Conservation (phyloP, 2,888 invertebrate species). For the Thera britannica region DNA sequence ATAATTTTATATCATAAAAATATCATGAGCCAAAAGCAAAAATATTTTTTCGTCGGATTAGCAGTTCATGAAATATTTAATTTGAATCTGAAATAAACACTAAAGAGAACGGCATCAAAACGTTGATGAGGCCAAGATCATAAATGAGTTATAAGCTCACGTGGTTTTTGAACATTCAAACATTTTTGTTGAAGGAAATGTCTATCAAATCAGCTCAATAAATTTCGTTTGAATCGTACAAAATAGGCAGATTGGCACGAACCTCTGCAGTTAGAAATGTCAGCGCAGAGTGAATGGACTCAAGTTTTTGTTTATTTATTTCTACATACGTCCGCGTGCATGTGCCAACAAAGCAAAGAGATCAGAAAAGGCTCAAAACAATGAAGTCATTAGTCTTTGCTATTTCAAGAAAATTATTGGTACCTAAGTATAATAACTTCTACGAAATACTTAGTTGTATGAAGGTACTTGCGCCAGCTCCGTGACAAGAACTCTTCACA, state of each 20-base stretch:
- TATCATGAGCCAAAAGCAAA: not conserved
- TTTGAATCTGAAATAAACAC: slow-evolving; percentile 12
- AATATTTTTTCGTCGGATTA: not conserved
- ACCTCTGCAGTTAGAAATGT: slow-evolving; percentile 72
- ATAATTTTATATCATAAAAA: not conserved
- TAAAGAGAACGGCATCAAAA: slow-evolving; percentile 11
- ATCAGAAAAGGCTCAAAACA: slow-evolving; percentile 67
- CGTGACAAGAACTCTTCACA: slow-evolving; percentile 25
- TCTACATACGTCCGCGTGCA: slow-evolving; percentile 75
- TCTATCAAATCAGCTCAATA: slow-evolving; percentile 51
- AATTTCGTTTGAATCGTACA: slow-evolving; percentile 52
- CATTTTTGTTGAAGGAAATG: slow-evolving; percentile 45
- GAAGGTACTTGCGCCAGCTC: not conserved
- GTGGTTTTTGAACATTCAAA: slow-evolving; percentile 36
- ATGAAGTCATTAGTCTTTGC: slow-evolving; percentile 62
- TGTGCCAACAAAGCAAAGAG: slow-evolving; percentile 73
- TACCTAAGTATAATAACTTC: slow-evolving; percentile 23
- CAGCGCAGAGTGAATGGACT: slow-evolving; percentile 81
- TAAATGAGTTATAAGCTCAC: slow-evolving; percentile 38
- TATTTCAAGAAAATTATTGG: slow-evolving; percentile 52
- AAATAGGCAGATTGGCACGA: slow-evolving; percentile 71
- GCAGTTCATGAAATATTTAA: slow-evolving; percentile 2
- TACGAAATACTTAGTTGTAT: slow-evolving; percentile 24
- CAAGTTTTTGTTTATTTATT: slow-evolving; percentile 76
- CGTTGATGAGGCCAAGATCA: slow-evolving; percentile 22